Evolutionary conservation across 2,888 invertebrate genomes (phyloP), one percentile per base, ranked within the genome.

Genomic region (Branchipolynoe longqiensis): DNA sequence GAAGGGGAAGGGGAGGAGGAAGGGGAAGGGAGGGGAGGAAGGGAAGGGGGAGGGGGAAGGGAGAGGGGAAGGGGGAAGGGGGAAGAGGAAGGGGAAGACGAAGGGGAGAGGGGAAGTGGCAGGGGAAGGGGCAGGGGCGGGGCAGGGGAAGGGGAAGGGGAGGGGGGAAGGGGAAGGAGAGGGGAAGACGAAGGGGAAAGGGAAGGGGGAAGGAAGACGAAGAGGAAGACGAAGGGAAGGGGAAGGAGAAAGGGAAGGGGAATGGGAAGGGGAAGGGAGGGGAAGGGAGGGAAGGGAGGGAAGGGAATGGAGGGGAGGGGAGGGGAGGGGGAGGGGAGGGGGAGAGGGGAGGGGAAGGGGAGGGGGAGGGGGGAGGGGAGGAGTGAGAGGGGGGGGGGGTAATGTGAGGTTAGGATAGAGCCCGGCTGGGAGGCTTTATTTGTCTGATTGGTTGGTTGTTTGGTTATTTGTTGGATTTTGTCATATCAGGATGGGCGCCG

Each of bases 321-420:
- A n/a, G 62, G n/a, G 62, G 62, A n/a, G n/a, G 62, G 31, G 62
- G n/a, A n/a, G 25, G 31, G n/a, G n/a, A n/a, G 62, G n/a, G 31
- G 31, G 31, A 62, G n/a, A 25, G n/a, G 8, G 31, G 31, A 25
- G n/a, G 31, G 62, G 31, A 62, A n/a, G 62, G 62, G 12, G 31
- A 25, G 31, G 12, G 31, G 62, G 62, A 25, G 31, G 62, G 31
- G n/a, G 31, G 62, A n/a, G n/a, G 31, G 62, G 31, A 62, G 31
- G 62, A n/a, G n/a, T n/a, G 31, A 25, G 31, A 62, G 31, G 62
- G 31, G n/a, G 31, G 62, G 31, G n/a, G n/a, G n/a, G n/a, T n/a
- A n/a, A n/a, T n/a, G n/a, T n/a, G n/a, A n/a, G n/a, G n/a, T n/a
- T n/a, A n/a, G n/a, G n/a, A n/a, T n/a, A n/a, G n/a, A n/a, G n/a